Evolutionary conservation across 2,888 invertebrate species (phyloP).

Genomic region (Polyommatus icarus): DNA sequence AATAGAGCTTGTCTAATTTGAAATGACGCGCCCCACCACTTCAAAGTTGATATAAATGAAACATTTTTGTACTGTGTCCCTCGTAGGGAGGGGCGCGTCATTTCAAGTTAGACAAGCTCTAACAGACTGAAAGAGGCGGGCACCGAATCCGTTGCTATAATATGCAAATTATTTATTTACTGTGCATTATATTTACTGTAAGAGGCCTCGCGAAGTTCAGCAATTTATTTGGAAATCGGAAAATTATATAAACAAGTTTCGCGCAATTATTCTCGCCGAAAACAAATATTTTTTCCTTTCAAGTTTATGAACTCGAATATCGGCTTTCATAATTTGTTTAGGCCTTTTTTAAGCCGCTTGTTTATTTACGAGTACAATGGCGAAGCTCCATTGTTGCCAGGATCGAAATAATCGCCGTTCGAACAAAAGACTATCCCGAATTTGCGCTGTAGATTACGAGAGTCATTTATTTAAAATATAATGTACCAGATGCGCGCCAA

Average conservation of each 20-base stretch:
- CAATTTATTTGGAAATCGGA: constrained; percentile 14
- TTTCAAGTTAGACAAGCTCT: too few relatives aligned
- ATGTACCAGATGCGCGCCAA: constrained; percentile 22
- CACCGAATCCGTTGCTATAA: too few relatives aligned
- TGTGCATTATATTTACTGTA: background rate
- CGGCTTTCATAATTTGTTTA: constrained; percentile 22
- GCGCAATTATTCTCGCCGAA: constrained; percentile 6
- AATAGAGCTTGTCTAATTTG: too few relatives aligned
- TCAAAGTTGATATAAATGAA: too few relatives aligned
- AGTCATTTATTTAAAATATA: constrained; percentile 19
- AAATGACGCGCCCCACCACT: too few relatives aligned
- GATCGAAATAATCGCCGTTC: constrained; percentile 24
- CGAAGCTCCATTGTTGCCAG: constrained; percentile 26
- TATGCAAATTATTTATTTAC: background rate
- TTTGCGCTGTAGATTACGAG: constrained; percentile 17
- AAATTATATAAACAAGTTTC: constrained; percentile 22
- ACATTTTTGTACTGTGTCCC: too few relatives aligned
- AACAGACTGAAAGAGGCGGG: too few relatives aligned
- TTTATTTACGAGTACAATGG: constrained; percentile 29
- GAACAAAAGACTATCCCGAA: constrained; percentile 24
- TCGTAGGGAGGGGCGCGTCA: too few relatives aligned
- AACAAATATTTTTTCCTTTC: constrained; percentile 19
- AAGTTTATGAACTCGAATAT: constrained; percentile 21
- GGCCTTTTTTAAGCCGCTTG: constrained; percentile 23
- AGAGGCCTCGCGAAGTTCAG: background rate